Base-by-base conservation (phyloP, 2,888 invertebrate genomes). In the Automeris io region DNA sequence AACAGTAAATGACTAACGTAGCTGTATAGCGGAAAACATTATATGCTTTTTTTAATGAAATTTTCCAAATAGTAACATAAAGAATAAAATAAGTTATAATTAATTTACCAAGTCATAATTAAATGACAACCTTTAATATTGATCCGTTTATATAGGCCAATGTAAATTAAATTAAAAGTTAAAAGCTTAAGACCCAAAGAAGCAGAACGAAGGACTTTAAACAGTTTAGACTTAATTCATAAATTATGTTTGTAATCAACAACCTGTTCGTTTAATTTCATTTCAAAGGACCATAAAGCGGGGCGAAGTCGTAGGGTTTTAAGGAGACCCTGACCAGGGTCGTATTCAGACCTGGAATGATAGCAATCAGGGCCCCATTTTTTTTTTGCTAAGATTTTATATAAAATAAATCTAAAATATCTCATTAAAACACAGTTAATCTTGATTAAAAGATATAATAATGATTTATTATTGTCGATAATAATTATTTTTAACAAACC, bases 161-260 rank as follows among this genome's bases (percentile, higher is more conserved):
- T 22, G 12, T 6, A 42, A 38, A 50, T 49, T 39, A 34, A 47
- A 41, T 53, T 36, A 52, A 44, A 36, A 37, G 23, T 23, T 26
- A 45, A 43, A 53, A 49, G 41, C 49, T 40, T 36, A 42, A 44
- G 34, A 44, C 49, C 46, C 51, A 54, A 57, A 41, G 46, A 40
- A 39, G 42, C 43, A 36, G 22, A 11, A 22, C 22, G 33, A 39
- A 31, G 18, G 32, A 34, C 37, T 37, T 47, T 42, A 42, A 45
- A 46, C 42, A 40, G 40, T 37, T 48, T 43, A 16, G 18, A 35
- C 45, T 47, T 49, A 55, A 51, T 51, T 53, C 47, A 39, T 43
- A 45, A 50, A 57, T 49, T 49, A 49, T 47, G 39, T 54, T 43
- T 31, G 36, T 24, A 23, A 41, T 46, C 46, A 54, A 50, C 44